Evolutionary conservation across 2,797 vertebrate species (phyloP).

Genomic region (Tenualosa ilisha): DNA sequence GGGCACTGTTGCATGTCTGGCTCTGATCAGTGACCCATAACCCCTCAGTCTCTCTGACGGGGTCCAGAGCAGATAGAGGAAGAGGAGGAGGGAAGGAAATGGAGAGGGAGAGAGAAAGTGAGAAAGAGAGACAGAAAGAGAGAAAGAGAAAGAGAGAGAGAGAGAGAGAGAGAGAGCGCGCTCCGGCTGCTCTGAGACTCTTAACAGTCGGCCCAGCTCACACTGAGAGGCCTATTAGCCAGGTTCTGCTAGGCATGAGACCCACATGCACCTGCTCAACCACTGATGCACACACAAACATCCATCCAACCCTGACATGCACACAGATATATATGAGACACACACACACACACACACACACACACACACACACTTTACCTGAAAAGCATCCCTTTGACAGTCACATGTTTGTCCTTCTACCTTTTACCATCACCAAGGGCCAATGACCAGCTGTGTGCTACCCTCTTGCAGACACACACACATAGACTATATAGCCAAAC

Average conservation of each 20-base stretch:
- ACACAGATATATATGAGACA: neutral
- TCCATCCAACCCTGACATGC: neutral
- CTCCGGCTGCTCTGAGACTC: neutral
- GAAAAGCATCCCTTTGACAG: neutral
- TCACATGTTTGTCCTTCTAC: constrained; percentile 9
- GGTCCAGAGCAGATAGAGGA: neutral
- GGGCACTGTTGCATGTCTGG: constrained; percentile 7
- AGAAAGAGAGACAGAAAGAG: neutral
- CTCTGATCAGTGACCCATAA: constrained; percentile 16
- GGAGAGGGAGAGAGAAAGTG: neutral
- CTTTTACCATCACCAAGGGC: neutral
- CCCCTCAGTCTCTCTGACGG: neutral
- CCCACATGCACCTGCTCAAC: constrained; percentile 25
- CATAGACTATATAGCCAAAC: neutral
- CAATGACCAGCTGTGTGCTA: neutral
- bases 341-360: neutral
- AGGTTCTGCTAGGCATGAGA: neutral
- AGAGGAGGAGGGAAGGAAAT: neutral
- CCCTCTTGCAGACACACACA: neutral
- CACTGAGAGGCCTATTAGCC: constrained; percentile 20
- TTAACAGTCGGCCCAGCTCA: neutral
- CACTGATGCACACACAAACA: constrained; percentile 23
- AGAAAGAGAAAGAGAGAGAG: neutral
- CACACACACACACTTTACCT: neutral
- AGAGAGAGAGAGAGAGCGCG: neutral